These are phyloP conservation scores for Heterodera carotae DNA, from an alignment of 1,140 invertebrate species.

Conservation along the genomic window DNA sequence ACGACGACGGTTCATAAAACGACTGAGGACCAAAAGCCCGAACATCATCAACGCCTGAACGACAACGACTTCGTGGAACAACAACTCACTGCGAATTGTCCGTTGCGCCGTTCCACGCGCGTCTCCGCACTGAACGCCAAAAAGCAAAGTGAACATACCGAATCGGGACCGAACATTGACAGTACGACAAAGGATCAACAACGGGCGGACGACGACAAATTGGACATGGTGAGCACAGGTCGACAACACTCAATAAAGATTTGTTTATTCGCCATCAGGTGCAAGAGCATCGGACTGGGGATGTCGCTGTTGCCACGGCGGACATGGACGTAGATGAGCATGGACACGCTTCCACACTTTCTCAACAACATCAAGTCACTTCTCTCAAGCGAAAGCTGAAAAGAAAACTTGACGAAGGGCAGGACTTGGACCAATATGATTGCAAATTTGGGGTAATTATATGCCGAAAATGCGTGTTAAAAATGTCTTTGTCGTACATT, in stretches of 20 bases:
- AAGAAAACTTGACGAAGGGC: slow-evolving; percentile 38
- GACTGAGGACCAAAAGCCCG: not conserved
- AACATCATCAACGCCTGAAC: not conserved
- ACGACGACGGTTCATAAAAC: not conserved
- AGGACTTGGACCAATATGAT: slow-evolving; percentile 54
- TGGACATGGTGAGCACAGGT: not conserved
- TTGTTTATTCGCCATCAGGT: slow-evolving; percentile 30
- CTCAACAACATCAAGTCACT: slow-evolving; percentile 8
- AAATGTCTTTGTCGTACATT: not conserved
- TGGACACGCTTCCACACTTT: slow-evolving; percentile 27
- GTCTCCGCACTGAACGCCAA: slow-evolving; percentile 55
- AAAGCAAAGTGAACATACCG: slow-evolving; percentile 36
- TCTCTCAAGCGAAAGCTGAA: slow-evolving; percentile 49
- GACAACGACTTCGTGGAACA: not conserved
- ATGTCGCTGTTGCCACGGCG: not conserved
- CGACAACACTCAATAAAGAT: not conserved
- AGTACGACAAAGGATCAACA: not conserved
- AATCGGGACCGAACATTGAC: not conserved
- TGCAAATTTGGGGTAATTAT: slow-evolving; percentile 51
- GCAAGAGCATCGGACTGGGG: not conserved
- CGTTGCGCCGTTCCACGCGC: slow-evolving; percentile 52
- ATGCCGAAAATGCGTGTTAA: too few species aligned
- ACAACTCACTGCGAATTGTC: slow-evolving; percentile 10
- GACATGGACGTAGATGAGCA: slow-evolving; percentile 1
- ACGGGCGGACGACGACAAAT: not conserved